Evolutionary conservation across 1,140 invertebrate species (phyloP).

Genomic region (Brachionus sp.): DNA sequence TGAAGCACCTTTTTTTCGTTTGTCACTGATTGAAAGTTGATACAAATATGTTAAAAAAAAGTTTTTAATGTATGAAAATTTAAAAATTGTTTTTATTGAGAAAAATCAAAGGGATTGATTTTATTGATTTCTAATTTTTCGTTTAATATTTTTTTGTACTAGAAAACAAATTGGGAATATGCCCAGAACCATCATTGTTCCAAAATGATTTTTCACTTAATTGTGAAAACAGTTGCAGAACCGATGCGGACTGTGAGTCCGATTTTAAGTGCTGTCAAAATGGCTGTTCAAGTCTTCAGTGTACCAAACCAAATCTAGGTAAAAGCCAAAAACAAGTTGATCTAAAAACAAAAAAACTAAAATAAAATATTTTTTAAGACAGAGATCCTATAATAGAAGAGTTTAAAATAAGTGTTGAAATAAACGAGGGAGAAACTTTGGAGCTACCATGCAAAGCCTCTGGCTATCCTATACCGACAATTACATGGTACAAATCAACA

Average conservation of each 20-base stretch:
- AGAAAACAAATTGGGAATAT: constrained; percentile 22
- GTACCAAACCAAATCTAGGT: background rate
- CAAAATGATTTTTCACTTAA: background rate
- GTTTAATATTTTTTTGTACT: background rate
- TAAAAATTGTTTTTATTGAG: too few relatives aligned
- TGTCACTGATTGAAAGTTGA: too few relatives aligned
- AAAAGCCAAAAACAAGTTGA: background rate
- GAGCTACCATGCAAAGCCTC: constrained; percentile 48
- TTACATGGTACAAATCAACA: constrained; percentile 50
- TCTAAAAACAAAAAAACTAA: background rate
- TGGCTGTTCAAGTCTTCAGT: constrained; percentile 10
- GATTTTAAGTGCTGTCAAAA: background rate
- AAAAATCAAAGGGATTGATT: too few relatives aligned
- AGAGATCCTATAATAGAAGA: constrained; percentile 27
- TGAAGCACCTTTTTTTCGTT: too few relatives aligned
- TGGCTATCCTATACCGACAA: constrained; percentile 49
- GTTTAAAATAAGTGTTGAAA: constrained; percentile 9
- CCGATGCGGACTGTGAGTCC: background rate
- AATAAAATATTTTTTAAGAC: background rate
- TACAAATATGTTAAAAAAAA: too few relatives aligned
- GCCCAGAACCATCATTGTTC: background rate
- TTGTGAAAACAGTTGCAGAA: constrained; percentile 9
- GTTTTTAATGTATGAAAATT: too few relatives aligned
- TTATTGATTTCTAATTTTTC: too few relatives aligned
- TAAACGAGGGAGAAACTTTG: constrained; percentile 49